A percentile compares a stretch with the other conserved stretches of the same genome.
phyloP scores from a whole-genome alignment of 92 coral and sea anemone genomes.

The Umimayanthus chanpuru region DNA sequence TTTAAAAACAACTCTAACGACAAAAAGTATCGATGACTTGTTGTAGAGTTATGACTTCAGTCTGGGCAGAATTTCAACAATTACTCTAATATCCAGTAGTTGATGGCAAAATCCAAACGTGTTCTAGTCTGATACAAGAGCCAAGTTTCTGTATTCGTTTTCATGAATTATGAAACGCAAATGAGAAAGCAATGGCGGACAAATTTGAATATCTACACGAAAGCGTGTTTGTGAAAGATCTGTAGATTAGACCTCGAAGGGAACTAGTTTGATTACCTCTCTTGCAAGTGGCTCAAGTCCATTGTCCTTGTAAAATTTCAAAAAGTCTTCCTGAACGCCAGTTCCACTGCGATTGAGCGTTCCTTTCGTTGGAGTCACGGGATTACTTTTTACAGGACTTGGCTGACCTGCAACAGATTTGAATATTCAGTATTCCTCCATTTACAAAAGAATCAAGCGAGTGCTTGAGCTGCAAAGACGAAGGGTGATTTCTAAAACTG shows the following conservation, averaged over 20 bases:
- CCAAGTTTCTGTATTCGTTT: conserved; percentile 44
- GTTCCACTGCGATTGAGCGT: conserved; percentile 63
- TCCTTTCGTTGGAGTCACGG: conserved; percentile 81
- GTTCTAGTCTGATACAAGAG: not conserved
- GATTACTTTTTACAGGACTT: conserved; percentile 83
- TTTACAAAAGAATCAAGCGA: conserved; percentile 44
- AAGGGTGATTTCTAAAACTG: conserved; percentile 1
- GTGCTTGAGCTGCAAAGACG: not conserved
- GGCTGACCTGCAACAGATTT: conserved; percentile 84
- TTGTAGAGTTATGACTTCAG: not conserved
- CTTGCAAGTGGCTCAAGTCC: conserved; percentile 77
- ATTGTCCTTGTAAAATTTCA: conserved; percentile 74
- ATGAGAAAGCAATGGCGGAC: conserved; percentile 53
- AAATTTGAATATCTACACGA: conserved; percentile 50
- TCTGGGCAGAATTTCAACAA: not conserved
- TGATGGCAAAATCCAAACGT: not conserved
- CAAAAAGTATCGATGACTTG: not conserved
- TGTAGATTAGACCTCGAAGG: conserved; percentile 11
- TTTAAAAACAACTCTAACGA: not conserved
- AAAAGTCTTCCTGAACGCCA: conserved; percentile 67
- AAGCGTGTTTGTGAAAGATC: conserved; percentile 48
- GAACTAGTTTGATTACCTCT: conserved; percentile 65
- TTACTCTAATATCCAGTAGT: not conserved
- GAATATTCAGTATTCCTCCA: conserved; percentile 76
- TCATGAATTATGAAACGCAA: conserved; percentile 64